Conservation (phyloP, 2,797 vertebrate species). For the Oryzias sinensis region DNA sequence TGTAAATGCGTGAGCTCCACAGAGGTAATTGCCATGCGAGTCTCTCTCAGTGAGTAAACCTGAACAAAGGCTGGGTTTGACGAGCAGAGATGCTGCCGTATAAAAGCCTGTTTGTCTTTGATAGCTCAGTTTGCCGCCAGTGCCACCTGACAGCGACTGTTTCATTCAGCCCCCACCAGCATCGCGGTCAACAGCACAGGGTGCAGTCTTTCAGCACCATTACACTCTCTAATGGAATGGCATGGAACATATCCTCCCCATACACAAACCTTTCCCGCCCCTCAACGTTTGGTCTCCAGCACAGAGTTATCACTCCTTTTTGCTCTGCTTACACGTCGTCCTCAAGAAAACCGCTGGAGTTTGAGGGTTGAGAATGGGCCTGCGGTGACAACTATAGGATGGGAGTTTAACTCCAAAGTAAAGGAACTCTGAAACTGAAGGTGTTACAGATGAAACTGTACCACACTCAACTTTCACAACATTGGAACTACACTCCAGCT, state of each 20-base stretch:
- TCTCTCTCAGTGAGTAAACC: conserved; percentile 10
- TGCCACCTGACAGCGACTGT: conserved; percentile 45
- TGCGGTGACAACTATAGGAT: no score
- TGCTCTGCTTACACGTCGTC: conserved; percentile 7
- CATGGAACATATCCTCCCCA: conserved; percentile 60
- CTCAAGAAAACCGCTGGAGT: not conserved
- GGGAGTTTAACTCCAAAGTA: no score
- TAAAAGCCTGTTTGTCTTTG: conserved; percentile 19
- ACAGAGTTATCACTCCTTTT: conserved; percentile 40
- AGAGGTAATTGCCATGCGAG: conserved; percentile 24
- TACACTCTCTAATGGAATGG: conserved; percentile 71
- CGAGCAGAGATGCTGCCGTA: conserved; percentile 2
- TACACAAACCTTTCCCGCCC: conserved; percentile 35
- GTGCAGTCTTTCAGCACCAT: conserved; percentile 70
- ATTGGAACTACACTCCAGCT: no score
- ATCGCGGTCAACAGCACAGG: conserved; percentile 56
- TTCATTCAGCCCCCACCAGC: conserved; percentile 60
- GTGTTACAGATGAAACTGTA: no score
- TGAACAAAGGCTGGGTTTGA: conserved; percentile 29
- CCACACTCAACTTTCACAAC: no score
- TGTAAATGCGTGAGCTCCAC: conserved; percentile 25
- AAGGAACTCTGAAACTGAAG: no score
- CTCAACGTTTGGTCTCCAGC: conserved; percentile 19
- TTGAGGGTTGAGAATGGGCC: no score
- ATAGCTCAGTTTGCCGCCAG: conserved; percentile 26